Percentiles rank a stretch among this genome's conserved stretches.
Evolutionary conservation across 2,888 invertebrate species (phyloP).

Genomic region (Oscheius onirici): DNA sequence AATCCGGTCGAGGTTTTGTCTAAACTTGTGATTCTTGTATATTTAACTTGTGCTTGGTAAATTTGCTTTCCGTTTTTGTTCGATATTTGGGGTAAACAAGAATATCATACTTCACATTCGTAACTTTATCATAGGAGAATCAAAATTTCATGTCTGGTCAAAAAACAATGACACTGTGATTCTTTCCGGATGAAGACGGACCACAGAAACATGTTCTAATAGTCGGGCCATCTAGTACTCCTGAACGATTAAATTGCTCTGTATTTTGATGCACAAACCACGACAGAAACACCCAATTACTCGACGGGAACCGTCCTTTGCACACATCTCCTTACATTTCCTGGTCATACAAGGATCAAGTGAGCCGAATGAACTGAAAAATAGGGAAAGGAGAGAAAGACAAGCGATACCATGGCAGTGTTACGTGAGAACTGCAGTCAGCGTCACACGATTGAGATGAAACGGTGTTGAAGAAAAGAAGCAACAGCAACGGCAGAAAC

Average conservation of each 20-base stretch:
- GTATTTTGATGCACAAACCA: slow-evolving; percentile 22
- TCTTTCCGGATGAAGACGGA: slow-evolving; percentile 11
- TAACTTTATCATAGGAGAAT: no score
- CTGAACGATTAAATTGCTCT: neutral
- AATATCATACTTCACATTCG: no score
- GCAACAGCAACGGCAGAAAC: neutral
- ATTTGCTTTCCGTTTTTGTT: no score
- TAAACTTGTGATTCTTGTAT: neutral
- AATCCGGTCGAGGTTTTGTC: neutral
- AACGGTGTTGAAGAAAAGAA: neutral
- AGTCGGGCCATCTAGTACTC: slow-evolving; percentile 13
- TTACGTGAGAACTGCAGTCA: slow-evolving; percentile 21
- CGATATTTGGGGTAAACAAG: no score
- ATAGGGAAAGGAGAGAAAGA: neutral
- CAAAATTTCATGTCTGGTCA: no score
- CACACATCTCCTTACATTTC: slow-evolving; percentile 46
- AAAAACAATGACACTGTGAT: slow-evolving; percentile 17
- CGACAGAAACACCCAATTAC: slow-evolving; percentile 52
- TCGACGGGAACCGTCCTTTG: slow-evolving; percentile 44
- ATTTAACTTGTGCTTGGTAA: no score
- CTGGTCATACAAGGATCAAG: slow-evolving; percentile 38
- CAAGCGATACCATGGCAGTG: slow-evolving; percentile 15
- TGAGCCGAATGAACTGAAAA: slow-evolving; percentile 14
- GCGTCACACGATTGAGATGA: slow-evolving; percentile 2
- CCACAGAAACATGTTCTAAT: slow-evolving; percentile 26